Percentiles rank a stretch among this genome's conserved stretches.
phyloP scores from a whole-genome alignment of 1,140 invertebrate genomes.

The Platorchestia sp. region DNA sequence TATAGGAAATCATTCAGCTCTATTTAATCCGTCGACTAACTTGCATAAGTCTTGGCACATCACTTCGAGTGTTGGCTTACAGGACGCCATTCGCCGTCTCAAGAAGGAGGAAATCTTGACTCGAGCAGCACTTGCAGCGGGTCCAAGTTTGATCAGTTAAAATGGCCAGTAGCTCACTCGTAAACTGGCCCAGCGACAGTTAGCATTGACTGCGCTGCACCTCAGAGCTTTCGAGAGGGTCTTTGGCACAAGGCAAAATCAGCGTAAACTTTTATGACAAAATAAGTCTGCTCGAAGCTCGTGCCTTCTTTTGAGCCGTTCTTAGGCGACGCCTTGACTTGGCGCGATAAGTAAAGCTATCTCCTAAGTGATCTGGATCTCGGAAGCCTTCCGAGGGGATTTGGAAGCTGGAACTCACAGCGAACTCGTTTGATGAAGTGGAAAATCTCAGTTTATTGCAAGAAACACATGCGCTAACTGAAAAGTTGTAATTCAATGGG shows the following conservation, averaged over 20 bases:
- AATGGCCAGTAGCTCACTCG: background rate
- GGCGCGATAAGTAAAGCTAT: background rate
- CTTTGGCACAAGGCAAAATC: slow-evolving; percentile 10
- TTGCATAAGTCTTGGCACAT: background rate
- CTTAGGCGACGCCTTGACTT: background rate
- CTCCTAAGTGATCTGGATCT: background rate
- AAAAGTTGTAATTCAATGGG: too few species aligned
- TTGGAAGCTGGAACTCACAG: background rate
- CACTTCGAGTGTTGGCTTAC: background rate
- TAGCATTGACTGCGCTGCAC: background rate
- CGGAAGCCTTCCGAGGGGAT: background rate
- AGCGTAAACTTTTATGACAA: slow-evolving; percentile 34
- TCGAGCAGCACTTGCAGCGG: background rate
- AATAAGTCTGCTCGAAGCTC: background rate
- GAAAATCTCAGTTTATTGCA: background rate
- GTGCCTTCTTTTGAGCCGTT: background rate
- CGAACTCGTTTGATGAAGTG: background rate
- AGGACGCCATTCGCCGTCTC: background rate
- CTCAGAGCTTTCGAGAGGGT: background rate
- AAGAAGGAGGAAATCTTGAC: background rate
- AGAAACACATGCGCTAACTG: too few species aligned
- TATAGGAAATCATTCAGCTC: background rate
- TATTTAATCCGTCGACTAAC: background rate
- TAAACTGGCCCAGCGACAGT: background rate
- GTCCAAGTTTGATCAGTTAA: background rate